Evolutionary conservation across 2,797 vertebrate genomes (phyloP).

Genomic region (Alauda arvensis): DNA sequence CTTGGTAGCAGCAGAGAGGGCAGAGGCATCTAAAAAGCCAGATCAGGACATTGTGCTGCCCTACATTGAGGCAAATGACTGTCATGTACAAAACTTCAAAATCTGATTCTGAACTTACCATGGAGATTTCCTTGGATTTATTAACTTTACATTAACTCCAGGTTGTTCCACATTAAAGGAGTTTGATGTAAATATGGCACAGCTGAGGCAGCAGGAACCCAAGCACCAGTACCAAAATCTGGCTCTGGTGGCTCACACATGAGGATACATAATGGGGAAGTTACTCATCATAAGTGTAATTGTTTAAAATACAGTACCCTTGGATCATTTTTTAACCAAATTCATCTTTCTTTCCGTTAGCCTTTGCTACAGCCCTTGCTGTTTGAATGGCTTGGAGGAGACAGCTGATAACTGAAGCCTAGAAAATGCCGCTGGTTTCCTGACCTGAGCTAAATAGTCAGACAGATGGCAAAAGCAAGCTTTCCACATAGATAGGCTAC

Average conservation of each 20-base stretch:
- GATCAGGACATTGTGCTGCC: background rate
- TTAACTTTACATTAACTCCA: background rate
- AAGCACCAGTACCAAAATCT: fast-evolving
- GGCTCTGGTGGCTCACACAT: background rate
- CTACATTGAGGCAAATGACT: background rate
- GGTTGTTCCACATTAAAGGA: background rate
- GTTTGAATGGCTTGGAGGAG: background rate
- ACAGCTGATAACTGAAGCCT: background rate
- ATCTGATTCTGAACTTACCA: background rate
- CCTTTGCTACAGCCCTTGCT: background rate
- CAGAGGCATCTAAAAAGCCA: background rate
- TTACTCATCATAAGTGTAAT: background rate
- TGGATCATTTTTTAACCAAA: background rate
- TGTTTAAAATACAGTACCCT: background rate
- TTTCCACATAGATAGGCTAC: background rate
- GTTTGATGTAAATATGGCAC: background rate
- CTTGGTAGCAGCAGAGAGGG: background rate
- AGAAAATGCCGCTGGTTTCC: background rate
- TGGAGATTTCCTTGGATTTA: background rate
- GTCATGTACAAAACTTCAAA: background rate
- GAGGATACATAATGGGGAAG: background rate
- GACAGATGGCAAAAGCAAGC: background rate
- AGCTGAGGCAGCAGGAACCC: background rate
- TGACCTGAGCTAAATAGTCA: background rate
- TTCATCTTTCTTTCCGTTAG: background rate